Base-by-base conservation (phyloP, 2,888 invertebrate genomes). In the Ichneumoninae sp. region DNA sequence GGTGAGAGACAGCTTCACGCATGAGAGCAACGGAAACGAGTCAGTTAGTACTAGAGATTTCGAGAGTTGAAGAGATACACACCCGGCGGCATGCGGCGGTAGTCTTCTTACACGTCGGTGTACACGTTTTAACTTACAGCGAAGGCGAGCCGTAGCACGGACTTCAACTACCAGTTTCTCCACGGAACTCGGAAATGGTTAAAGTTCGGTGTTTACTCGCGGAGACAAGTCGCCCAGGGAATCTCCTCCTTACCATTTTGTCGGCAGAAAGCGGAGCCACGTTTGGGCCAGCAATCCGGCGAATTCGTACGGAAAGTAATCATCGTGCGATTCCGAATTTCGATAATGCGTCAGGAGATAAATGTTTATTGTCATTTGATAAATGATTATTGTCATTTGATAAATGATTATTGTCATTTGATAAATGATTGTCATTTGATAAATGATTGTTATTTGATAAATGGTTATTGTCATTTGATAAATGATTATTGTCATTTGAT, bases 51-150 rank as follows among this genome's bases (percentile, higher is more conserved):
- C 65, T 75, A 33, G 74, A 63, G 63, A 47, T 75, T 66, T 75
- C 65, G 26, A 75, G 75, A 50, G 50, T 75, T 40, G 36, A 50
- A 63, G 74, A 65, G 74, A 75, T 47, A 30, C 73, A 30, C 73
- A 30, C 13, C 33, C 22, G 16, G 10, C 50, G 19, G 8, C 30
- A 26, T 30, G n/a, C 36, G 19, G 8, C 36, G n/a, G 52, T 13
- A 50, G 16, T 19, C 66, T 40, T 40, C 40, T 40, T 52, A 40
- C 22, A 36, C 65, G 63, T 47, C 30, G 30, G 7, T 33, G 33
- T 52, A 69, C 63, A 78, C 36, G 63, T 70, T 70, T 78, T 65
- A 70, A 69, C 78, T 78, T 44, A 78, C 63, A 47, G 70, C 47
- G 50, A 63, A 7, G 30, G 13, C 70, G 16, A 68, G 71, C 71